Percentiles rank a stretch among this genome's conserved stretches.
These are phyloP conservation scores for Scartelaos histophorus DNA, from an alignment of 2,113 vertebrate genomes.

Conservation along the genomic window DNA sequence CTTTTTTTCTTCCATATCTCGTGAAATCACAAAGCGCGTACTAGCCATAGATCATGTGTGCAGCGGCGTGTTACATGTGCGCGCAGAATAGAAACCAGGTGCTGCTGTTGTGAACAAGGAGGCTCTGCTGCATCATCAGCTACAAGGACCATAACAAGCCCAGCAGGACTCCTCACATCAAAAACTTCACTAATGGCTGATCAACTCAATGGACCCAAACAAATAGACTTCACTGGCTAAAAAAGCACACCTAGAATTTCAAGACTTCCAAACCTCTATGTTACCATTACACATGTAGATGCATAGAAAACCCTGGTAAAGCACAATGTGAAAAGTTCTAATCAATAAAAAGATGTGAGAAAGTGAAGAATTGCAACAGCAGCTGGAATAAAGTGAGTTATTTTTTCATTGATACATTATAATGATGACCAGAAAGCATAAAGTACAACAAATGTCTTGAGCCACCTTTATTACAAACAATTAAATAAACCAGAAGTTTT, in stretches of 20 bases:
- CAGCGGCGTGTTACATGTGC: conserved; percentile 13
- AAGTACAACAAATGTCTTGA: background rate
- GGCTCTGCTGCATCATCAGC: conserved; percentile 63
- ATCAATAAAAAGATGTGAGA: conserved; percentile 3
- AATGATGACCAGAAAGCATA: conserved; percentile 1
- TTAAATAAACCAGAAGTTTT: background rate
- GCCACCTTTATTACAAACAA: background rate
- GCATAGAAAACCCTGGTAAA: conserved; percentile 41
- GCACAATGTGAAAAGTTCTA: conserved; percentile 47
- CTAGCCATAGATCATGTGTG: conserved; percentile 3
- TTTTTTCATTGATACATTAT: conserved; percentile 43
- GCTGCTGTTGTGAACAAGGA: conserved; percentile 31
- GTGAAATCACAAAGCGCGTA: conserved; percentile 19
- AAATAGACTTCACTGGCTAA: conserved; percentile 30
- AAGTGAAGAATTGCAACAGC: conserved; percentile 51
- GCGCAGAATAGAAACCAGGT: conserved; percentile 67
- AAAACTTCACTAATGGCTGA: conserved; percentile 58
- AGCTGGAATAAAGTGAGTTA: conserved; percentile 20
- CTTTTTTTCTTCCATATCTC: conserved; percentile 4
- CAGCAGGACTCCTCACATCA: conserved; percentile 60
- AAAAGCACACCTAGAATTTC: conserved; percentile 13
- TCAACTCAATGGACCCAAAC: conserved; percentile 36
- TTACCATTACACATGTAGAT: conserved; percentile 16
- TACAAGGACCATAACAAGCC: conserved; percentile 50
- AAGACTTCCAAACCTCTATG: conserved; percentile 9